Percentiles rank a stretch among this genome's conserved stretches.
These are phyloP conservation scores for Drosophila nigricruria DNA, from an alignment of 2,888 invertebrate species.

Conservation along the genomic window DNA sequence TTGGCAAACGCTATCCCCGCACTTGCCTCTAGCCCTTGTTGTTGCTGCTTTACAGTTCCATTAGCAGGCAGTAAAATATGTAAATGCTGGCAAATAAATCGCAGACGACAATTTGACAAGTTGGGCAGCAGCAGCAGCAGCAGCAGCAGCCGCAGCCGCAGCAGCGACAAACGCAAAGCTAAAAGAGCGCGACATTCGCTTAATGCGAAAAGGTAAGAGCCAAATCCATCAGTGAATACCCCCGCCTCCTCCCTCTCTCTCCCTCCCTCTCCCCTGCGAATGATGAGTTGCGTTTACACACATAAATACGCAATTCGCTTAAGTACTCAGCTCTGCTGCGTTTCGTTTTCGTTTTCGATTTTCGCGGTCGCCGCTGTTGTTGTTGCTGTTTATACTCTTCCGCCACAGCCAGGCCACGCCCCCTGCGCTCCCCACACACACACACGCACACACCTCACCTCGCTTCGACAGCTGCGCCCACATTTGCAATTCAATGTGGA, in stretches of 20 bases:
- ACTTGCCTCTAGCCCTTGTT: too few species aligned
- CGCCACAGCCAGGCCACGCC: constrained; percentile 37
- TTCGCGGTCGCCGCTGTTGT: constrained; percentile 64
- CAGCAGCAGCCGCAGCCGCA: background rate
- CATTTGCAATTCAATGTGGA: constrained; percentile 77
- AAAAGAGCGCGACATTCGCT: constrained; percentile 57
- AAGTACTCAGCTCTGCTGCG: constrained; percentile 61
- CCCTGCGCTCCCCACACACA: constrained; percentile 17
- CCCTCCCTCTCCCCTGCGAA: constrained; percentile 18
- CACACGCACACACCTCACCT: constrained; percentile 18
- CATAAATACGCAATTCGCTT: constrained; percentile 80
- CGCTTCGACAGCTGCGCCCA: constrained; percentile 22
- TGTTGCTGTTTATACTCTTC: constrained; percentile 38
- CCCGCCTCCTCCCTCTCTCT: background rate
- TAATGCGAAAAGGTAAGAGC: constrained; percentile 75
- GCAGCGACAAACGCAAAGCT: constrained; percentile 15
- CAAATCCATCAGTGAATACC: constrained; percentile 71
- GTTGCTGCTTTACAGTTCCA: constrained; percentile 37
- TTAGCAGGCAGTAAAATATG: constrained; percentile 78
- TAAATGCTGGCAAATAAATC: constrained; percentile 75
- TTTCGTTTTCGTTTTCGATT: constrained; percentile 50
- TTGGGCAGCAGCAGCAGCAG: constrained; percentile 7
- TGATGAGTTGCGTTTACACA: constrained; percentile 81
- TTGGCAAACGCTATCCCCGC: background rate
- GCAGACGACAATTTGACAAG: constrained; percentile 72